Base-by-base conservation (phyloP, 2,113 vertebrate genomes). In the Calidris pugnax region DNA sequence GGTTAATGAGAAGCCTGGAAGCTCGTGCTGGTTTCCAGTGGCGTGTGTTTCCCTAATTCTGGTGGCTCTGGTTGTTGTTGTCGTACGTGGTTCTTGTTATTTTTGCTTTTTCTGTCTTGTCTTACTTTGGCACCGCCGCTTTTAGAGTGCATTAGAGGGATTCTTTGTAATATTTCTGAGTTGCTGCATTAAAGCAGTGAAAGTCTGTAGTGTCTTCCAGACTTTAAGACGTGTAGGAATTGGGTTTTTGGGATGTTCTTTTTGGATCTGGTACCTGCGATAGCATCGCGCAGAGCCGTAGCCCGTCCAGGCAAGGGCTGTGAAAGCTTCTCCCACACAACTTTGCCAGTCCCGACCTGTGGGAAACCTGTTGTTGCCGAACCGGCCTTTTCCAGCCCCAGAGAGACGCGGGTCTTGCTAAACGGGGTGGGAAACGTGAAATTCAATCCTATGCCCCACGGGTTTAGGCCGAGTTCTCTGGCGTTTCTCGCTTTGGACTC, bases 21-120 rank as follows among this genome's bases (percentile, higher is more conserved):
- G 35, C 56, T 92, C 1, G 0, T 37, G 39, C 68, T 81, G 8
- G 7, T 13, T 47, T 32, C 71, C 37, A 12, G 12, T 47, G 0
- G 0, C 0, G 5, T 9, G 21, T 6, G 5, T 51, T 66, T 67
- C 50, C 33, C 59, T 1, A 0, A 2, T 57, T 28, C 68, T 11
- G 24, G 8, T 17, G 13, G 30, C 48, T 75, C 75, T 23, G 26
- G 2, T 21, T 21, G 56, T 78, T 53, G 19, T 26, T 9, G 50
- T 41, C 8, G 2, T 13, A 1, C 0, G 0, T 9, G 19, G 23
- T 27, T 33, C 53, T 74, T 24, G 1, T 3, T 41, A 3, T 28
- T 77, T 68, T 57, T 41, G 35, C 6, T 53, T 62, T 51, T 56
- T 60, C 37, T 57, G 30, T 26, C 64, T 69, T 43, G 24, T 12